Evolutionary conservation across 2,113 vertebrate species (phyloP), one percentile per base, ranked within the genome.

Genomic region (Trichechus manatus): DNA sequence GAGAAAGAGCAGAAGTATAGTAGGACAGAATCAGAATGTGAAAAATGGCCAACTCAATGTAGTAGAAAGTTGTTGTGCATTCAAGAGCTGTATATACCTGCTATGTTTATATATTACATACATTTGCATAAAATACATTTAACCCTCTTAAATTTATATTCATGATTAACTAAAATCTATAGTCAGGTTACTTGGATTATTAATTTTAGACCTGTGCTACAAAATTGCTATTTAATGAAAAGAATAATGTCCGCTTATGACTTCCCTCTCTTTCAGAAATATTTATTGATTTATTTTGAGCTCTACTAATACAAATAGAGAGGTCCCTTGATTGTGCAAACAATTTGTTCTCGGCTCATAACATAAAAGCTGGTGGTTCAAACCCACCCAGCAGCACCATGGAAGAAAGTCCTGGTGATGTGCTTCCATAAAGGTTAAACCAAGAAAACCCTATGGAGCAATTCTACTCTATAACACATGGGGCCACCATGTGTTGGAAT

Each of bases 231-330:
- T 87, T 81, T 90, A 78, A 29, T 83, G 9, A 93, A 82, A 93
- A 80, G 10, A 70, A 70, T 87, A 84, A 81, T 50, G 23, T 29
- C 82, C 2, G 6, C 3, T 70, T 84, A 63, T 78, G 50, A 87
- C 5, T 85, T 78, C 0, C 7, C 6, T 81, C 7, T 10, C 9
- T 75, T 93, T 47, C 9, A 84, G 63, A 96, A 89, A 84, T 87
- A 95, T 89, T 84, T 95, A 11, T 22, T 74, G 36, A 53, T 80
- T 84, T 95, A 91, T 89, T 97, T 63, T 93, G n/a, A 59, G 42
- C 20, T 81, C 31, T 90, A 11, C 31, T 19, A 85, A 88, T 64
- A 59, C 13, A 61, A 61, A 61, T 20, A 61, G 20, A 23, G 22
- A 5, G 59, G 20, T 15, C 31, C 6, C 14, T 33, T 29, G 13